These are phyloP conservation scores for Orthosia cruda DNA, from an alignment of 2,888 invertebrate genomes.

Conservation along the genomic window DNA sequence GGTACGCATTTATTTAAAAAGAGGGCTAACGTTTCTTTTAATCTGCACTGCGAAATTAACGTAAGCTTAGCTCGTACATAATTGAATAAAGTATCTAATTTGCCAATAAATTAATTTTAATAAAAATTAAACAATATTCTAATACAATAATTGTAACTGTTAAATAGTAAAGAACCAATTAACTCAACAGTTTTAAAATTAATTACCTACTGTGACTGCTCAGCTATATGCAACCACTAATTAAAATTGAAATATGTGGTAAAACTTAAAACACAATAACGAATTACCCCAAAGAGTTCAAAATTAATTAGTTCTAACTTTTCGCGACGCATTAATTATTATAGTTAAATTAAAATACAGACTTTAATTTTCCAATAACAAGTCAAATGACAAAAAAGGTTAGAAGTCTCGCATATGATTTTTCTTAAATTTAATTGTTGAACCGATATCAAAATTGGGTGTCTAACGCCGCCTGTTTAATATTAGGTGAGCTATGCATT, in stretches of 20 bases:
- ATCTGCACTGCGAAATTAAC: not conserved
- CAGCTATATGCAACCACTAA: not conserved
- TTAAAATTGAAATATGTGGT: not conserved
- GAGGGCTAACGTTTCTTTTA: too few relatives aligned
- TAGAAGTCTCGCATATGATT: not conserved
- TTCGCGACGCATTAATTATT: not conserved
- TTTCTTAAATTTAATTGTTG: too few relatives aligned
- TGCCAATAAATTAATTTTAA: not conserved
- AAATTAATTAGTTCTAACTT: not conserved
- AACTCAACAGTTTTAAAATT: not conserved
- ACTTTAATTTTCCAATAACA: conserved; percentile 14
- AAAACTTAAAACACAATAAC: conserved; percentile 4
- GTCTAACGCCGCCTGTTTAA: too few relatives aligned
- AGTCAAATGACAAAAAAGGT: not conserved
- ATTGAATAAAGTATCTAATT: not conserved
- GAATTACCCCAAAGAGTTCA: not conserved
- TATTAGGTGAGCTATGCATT: too few relatives aligned
- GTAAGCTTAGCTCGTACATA: not conserved
- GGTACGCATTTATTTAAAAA: too few relatives aligned
- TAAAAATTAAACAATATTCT: not conserved
- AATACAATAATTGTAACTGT: not conserved
- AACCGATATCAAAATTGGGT: too few relatives aligned
- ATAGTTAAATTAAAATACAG: conserved; percentile 3
- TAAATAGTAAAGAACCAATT: conserved; percentile 2
- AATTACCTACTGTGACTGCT: not conserved